Base-by-base conservation (phyloP, 1,140 invertebrate species). In the Drosophila nebulosa region DNA sequence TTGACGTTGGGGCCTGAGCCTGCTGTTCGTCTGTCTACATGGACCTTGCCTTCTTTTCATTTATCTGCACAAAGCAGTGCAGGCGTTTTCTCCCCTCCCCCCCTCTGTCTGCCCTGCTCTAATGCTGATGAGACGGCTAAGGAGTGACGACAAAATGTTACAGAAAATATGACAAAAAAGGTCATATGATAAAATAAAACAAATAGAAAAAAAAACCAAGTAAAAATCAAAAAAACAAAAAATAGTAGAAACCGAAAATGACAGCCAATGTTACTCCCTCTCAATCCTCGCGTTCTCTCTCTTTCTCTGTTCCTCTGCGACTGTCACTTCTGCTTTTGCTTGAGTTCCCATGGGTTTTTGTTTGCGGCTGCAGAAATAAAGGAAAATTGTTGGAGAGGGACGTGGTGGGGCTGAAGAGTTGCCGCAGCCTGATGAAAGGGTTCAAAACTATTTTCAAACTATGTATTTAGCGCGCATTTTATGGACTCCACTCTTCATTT, bases 361-460 rank as follows among this genome's bases (percentile, higher is more conserved):
- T 74, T 76, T 67, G 76, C 60, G 65, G 68, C 64, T 50, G 58
- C 14, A 52, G 46, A 51, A 62, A 51, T n/a, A 7, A 7, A 42
- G 68, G 14, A 46, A 26, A 7, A 7, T n/a, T n/a, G 4, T 9
- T 2, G 16, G 18, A 16, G 27, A 7, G 24, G 12, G 30, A 39
- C 51, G 51, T 56, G n/a, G 12, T 18, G 35, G 52, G 52, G 64
- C 62, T 76, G 79, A 50, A 18, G 7, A 46, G 39, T 46, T 21
- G 39, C 39, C 39, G 16, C 16, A 46, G 72, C 55, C 46, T 81
- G 81, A 86, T 86, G 81, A 86, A 86, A 88, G 81, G 81, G 81
- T 86, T 86, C 83, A 78, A 79, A 86, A 88, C 83, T 86, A 86
- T 86, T 86, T 86, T 81, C 78, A 69, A 86, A 86, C 81, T 86